phyloP scores from a whole-genome alignment of 1,140 invertebrate genomes.

The Drosophila miranda region DNA sequence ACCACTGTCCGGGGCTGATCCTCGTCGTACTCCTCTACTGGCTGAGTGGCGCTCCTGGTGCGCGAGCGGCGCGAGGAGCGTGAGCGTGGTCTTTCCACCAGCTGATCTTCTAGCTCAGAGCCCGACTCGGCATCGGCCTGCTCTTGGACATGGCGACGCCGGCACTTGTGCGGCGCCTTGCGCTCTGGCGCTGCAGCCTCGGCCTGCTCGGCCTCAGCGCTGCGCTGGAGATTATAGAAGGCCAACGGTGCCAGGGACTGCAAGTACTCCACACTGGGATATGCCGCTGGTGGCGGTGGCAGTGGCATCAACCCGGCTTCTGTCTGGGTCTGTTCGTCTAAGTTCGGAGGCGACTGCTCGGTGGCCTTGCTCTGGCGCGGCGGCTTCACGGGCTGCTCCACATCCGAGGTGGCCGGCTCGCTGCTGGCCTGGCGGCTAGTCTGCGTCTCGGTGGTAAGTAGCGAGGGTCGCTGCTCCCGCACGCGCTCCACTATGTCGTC shows the following conservation, averaged over 20 bases:
- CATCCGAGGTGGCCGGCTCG: slow-evolving; percentile 54
- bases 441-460: slow-evolving; percentile 69
- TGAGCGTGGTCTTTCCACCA: slow-evolving; percentile 76
- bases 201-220: slow-evolving; percentile 77
- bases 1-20: slow-evolving; percentile 83
- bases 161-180: slow-evolving; percentile 68
- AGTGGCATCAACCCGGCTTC: slow-evolving; percentile 84
- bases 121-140: slow-evolving; percentile 47
- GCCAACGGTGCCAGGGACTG: slow-evolving; percentile 82
- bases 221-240: slow-evolving; percentile 82
- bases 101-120: slow-evolving; percentile 69
- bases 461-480: slow-evolving; percentile 55
- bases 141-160: slow-evolving; percentile 68
- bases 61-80: slow-evolving; percentile 67
- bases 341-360: slow-evolving; percentile 66
- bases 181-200: slow-evolving; percentile 45
- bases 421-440: slow-evolving; percentile 71
- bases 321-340: slow-evolving; percentile 76
- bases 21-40: slow-evolving; percentile 66
- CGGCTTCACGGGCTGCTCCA: slow-evolving; percentile 67
- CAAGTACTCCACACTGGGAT: slow-evolving; percentile 84
- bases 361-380: slow-evolving; percentile 61
- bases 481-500: slow-evolving; percentile 84
- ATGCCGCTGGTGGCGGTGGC: slow-evolving; percentile 83
- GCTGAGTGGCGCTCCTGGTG: slow-evolving; percentile 81